These are phyloP conservation scores for Progne subis DNA, from an alignment of 2,113 vertebrate species.

Conservation along the genomic window DNA sequence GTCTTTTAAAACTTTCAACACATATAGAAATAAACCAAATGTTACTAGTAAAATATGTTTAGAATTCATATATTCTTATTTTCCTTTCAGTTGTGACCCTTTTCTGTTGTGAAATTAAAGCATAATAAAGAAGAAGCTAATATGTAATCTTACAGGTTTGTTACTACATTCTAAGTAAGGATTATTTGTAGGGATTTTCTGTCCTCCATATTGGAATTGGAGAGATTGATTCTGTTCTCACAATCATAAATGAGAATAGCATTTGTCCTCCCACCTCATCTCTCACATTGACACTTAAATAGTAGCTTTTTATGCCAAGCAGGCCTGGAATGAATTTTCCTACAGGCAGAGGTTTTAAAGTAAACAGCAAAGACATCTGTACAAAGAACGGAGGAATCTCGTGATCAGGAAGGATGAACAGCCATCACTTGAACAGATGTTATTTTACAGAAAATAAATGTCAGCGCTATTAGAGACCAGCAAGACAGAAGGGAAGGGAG, in stretches of 20 bases:
- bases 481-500: neutral
- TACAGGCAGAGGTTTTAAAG: neutral
- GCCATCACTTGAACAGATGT: neutral
- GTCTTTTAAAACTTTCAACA: neutral
- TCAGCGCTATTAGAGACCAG: neutral
- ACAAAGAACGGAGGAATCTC: neutral
- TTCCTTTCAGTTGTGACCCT: neutral
- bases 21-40: neutral
- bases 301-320: neutral
- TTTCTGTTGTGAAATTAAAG: neutral
- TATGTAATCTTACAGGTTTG: neutral
- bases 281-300: neutral
- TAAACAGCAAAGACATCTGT: neutral
- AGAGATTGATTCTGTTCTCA: constrained; percentile 4
- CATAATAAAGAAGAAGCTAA: neutral
- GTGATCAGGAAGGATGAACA: neutral
- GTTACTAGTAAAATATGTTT: neutral
- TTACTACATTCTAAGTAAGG: neutral
- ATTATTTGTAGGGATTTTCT: neutral
- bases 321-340: neutral
- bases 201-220: neutral
- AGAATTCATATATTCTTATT: neutral
- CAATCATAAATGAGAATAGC: neutral
- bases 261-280: neutral
- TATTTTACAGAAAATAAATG: neutral